Conservation (phyloP, 2,888 invertebrate genomes). For the Hypolimnas misippus region DNA sequence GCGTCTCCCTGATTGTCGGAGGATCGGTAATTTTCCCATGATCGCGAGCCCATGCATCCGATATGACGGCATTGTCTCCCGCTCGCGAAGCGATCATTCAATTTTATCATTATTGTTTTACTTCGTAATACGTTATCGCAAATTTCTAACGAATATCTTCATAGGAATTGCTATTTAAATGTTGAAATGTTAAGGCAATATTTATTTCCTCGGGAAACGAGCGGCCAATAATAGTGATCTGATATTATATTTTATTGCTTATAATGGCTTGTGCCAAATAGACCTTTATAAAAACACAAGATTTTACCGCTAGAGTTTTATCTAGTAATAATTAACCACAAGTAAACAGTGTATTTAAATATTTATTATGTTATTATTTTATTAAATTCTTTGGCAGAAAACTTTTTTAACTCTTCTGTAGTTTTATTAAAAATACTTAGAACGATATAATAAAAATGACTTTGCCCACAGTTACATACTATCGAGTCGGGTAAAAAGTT, state of each 20-base stretch:
- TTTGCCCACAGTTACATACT: no score
- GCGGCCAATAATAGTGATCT: not conserved
- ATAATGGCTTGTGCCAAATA: not conserved
- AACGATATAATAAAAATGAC: no score
- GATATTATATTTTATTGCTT: not conserved
- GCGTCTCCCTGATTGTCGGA: slow-evolving; percentile 55
- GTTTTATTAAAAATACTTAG: no score
- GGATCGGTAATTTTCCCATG: slow-evolving; percentile 74
- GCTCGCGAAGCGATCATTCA: slow-evolving; percentile 34
- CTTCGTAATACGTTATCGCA: slow-evolving; percentile 14
- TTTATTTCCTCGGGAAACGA: slow-evolving; percentile 10
- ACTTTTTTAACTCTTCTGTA: no score
- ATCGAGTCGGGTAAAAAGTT: no score
- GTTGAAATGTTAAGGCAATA: not conserved
- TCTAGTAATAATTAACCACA: not conserved
- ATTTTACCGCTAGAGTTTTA: not conserved
- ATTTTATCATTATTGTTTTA: slow-evolving; percentile 30
- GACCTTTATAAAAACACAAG: not conserved
- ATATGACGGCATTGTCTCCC: slow-evolving; percentile 62
- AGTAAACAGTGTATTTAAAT: no score
- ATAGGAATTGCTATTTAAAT: slow-evolving; percentile 8
- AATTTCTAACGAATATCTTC: slow-evolving; percentile 14
- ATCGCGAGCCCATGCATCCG: slow-evolving; percentile 57
- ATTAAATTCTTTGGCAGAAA: no score
- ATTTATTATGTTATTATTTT: no score